Conservation (phyloP, 2,797 vertebrate species). For the Valencia hispanica region DNA sequence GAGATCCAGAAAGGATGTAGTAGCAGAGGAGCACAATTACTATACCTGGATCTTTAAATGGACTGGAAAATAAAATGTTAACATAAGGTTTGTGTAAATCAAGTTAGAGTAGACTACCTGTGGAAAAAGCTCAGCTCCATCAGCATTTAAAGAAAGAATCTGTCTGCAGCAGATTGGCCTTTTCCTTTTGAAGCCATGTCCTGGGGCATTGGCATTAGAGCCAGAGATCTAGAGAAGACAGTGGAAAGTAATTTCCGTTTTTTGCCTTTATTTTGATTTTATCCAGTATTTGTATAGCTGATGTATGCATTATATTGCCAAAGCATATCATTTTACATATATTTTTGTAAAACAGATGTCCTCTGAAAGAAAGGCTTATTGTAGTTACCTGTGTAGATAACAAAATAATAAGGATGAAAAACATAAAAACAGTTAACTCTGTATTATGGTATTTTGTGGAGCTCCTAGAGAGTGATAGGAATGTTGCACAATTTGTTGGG, state of each 20-base stretch:
- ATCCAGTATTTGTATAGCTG: neutral
- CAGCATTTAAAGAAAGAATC: neutral
- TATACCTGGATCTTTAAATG: neutral
- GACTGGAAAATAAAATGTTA: neutral
- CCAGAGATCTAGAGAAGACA: neutral
- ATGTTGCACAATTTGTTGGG: neutral
- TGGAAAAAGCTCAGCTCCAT: neutral
- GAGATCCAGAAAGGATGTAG: neutral
- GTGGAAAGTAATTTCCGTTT: neutral
- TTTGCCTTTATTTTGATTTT: neutral
- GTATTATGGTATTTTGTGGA: neutral
- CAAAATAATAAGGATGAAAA: neutral
- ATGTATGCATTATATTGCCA: neutral
- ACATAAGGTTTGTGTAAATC: neutral
- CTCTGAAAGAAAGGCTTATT: neutral
- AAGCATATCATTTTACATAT: neutral
- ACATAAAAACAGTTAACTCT: neutral
- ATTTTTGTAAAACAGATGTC: slow-evolving; percentile 1
- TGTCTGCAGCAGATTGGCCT: neutral
- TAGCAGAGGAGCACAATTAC: neutral
- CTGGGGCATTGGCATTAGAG: neutral
- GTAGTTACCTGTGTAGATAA: neutral
- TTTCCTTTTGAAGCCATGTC: neutral
- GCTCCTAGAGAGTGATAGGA: neutral
- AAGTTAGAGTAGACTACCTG: neutral